Evolutionary conservation across 2,797 vertebrate species (phyloP).

Genomic region (Gallinago solitaria): DNA sequence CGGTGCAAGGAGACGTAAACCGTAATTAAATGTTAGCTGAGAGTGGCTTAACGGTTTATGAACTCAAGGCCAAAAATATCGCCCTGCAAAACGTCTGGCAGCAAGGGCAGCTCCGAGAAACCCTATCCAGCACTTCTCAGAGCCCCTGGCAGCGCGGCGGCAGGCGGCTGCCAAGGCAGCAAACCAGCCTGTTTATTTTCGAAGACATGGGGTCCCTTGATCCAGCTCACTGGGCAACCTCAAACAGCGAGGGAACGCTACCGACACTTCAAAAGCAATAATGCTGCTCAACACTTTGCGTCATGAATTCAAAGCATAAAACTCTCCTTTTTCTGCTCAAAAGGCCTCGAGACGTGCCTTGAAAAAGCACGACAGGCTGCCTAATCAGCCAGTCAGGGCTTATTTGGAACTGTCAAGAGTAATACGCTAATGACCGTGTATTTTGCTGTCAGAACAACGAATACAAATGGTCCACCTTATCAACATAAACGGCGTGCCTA

Average conservation of each 20-base stretch:
- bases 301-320: background rate
- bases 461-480: background rate
- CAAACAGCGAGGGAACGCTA: background rate
- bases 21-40: slow-evolving; percentile 37
- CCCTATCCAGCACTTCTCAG: background rate
- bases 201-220: slow-evolving; percentile 1
- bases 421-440: background rate
- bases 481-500: background rate
- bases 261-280: background rate
- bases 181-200: slow-evolving; percentile 38
- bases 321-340: slow-evolving; percentile 1
- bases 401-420: background rate
- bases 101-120: slow-evolving; percentile 4
- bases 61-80: slow-evolving; percentile 9
- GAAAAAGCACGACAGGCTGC: background rate
- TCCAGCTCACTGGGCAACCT: slow-evolving; percentile 33
- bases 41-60: slow-evolving; percentile 5
- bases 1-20: background rate
- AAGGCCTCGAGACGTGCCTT: background rate
- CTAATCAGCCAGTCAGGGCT: background rate
- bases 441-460: background rate
- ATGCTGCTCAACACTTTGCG: background rate
- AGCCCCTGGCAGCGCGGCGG: background rate
- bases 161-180: slow-evolving; percentile 30
- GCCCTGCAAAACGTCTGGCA: slow-evolving; percentile 1